phyloP scores from a whole-genome alignment of 2,797 vertebrate genomes.

The Nyctalus aviator region DNA sequence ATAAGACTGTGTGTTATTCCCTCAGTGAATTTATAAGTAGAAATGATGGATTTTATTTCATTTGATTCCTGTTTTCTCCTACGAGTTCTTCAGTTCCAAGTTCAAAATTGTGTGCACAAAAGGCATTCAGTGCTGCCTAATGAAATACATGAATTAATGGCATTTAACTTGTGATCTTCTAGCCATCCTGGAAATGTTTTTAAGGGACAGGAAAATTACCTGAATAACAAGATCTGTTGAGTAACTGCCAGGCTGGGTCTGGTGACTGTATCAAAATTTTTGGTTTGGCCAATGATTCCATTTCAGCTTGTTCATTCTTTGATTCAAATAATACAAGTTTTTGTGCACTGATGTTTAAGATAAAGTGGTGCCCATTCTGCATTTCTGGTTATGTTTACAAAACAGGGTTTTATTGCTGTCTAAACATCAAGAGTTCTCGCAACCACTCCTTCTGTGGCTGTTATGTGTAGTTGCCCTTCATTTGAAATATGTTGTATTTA shows the following conservation, averaged over 20 bases:
- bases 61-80: conserved; percentile 2
- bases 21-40: not conserved
- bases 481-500: conserved; percentile 61
- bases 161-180: conserved; percentile 37
- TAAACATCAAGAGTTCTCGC: conserved; percentile 64
- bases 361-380: conserved; percentile 64
- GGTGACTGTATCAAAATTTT: conserved; percentile 50
- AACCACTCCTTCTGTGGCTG: not conserved
- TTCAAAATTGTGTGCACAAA: conserved; percentile 48
- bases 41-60: conserved; percentile 30
- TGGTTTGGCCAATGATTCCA: not conserved
- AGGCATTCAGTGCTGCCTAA: not conserved
- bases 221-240: conserved; percentile 57
- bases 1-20: not conserved
- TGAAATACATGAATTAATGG: conserved; percentile 33
- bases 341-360: conserved; percentile 63
- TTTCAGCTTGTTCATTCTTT: conserved; percentile 64
- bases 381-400: conserved; percentile 80
- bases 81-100: not conserved
- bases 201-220: conserved; percentile 55
- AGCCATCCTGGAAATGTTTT: conserved; percentile 50
- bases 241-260: conserved; percentile 1
- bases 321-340: conserved; percentile 61
- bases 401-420: conserved; percentile 83
- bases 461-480: conserved; percentile 24